These are phyloP conservation scores for Engraulis encrasicolus DNA, from an alignment of 2,113 vertebrate genomes.

Conservation along the genomic window DNA sequence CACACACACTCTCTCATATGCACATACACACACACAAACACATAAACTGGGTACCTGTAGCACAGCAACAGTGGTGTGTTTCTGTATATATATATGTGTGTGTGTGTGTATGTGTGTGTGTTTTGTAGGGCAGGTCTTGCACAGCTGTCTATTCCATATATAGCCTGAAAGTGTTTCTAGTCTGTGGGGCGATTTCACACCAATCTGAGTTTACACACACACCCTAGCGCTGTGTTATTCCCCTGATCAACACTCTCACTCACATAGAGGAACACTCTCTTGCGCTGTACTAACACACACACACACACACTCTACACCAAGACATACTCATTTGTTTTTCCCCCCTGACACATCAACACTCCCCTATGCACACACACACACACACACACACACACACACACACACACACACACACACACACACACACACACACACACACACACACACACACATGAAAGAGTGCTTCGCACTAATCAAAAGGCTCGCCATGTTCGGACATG, in stretches of 20 bases:
- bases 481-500: not conserved
- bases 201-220: slow-evolving; percentile 68
- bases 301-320: slow-evolving; percentile 29
- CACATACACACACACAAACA: not conserved
- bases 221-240: slow-evolving; percentile 47
- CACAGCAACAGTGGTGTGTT: slow-evolving; percentile 12
- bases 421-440: slow-evolving; percentile 42
- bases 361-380: slow-evolving; percentile 31
- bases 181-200: slow-evolving; percentile 81
- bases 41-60: not conserved
- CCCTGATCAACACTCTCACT: slow-evolving; percentile 8
- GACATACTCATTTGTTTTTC: not conserved
- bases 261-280: not conserved
- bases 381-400: not conserved
- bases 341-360: slow-evolving; percentile 27
- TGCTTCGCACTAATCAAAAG: not conserved
- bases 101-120: not conserved
- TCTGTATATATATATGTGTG: slow-evolving; percentile 43
- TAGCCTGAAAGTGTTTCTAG: slow-evolving; percentile 78
- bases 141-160: slow-evolving; percentile 74
- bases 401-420: slow-evolving; percentile 34
- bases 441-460: not conserved
- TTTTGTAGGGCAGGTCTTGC: slow-evolving; percentile 72
- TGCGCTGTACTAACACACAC: slow-evolving; percentile 8
- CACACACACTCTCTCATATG: not conserved